These are phyloP conservation scores for Eira barbara DNA, from an alignment of 2,113 vertebrate genomes.

Conservation along the genomic window DNA sequence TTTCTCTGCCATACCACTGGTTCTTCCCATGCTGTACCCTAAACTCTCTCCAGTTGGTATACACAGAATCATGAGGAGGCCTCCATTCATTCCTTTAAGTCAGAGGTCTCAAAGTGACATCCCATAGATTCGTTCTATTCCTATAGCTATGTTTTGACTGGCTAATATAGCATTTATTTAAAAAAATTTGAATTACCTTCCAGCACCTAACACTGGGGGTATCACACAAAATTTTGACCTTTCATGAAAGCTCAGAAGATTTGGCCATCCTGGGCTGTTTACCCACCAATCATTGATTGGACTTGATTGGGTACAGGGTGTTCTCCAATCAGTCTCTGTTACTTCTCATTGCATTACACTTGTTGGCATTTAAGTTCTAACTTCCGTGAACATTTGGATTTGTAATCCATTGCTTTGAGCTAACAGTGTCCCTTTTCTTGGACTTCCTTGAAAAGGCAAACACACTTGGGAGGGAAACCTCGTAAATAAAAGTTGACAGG, in stretches of 20 bases:
- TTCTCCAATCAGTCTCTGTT: not conserved
- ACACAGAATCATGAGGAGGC: not conserved
- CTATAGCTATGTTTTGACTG: not conserved
- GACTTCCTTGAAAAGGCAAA: conserved; percentile 4
- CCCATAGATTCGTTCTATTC: not conserved
- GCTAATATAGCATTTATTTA: not conserved
- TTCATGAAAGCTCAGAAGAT: not conserved
- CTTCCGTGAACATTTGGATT: not conserved
- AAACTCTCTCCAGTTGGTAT: not conserved
- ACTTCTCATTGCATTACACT: not conserved
- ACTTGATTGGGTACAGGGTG: not conserved
- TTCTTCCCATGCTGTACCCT: not conserved
- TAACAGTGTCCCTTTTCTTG: not conserved
- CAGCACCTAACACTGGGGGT: not conserved
- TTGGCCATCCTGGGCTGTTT: not conserved
- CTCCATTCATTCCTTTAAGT: not conserved
- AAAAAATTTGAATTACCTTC: not conserved
- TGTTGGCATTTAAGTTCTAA: not conserved
- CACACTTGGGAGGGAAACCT: not conserved
- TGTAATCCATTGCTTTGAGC: not conserved
- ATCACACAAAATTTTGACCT: not conserved
- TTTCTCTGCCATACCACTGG: not conserved
- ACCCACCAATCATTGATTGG: not conserved
- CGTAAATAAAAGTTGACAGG: not conserved
- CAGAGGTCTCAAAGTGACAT: not conserved